Conservation (phyloP, 1,140 invertebrate species). For the Euglossa dilemma region DNA sequence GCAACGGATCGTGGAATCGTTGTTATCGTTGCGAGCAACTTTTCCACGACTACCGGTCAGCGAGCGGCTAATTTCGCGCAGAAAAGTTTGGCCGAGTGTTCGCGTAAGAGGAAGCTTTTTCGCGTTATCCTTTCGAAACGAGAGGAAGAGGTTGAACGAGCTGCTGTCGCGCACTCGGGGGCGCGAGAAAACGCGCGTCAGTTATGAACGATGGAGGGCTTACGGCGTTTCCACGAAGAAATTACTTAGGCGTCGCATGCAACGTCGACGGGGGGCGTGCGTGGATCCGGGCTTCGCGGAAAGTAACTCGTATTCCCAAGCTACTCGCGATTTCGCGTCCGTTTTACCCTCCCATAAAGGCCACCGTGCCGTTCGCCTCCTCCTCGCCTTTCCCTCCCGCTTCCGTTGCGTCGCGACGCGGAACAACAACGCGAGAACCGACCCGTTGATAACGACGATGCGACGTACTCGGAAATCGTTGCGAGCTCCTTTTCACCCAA, state of each 20-base stretch:
- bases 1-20: background rate
- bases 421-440: too few species aligned
- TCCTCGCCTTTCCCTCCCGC: background rate
- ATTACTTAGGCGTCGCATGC: slow-evolving; percentile 49
- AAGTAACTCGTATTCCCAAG: slow-evolving; percentile 23
- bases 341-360: background rate
- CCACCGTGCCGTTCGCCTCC: background rate
- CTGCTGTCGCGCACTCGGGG: background rate
- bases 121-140: background rate
- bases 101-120: background rate
- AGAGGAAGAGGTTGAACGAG: slow-evolving; percentile 6
- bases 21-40: background rate
- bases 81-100: background rate
- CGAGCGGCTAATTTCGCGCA: background rate
- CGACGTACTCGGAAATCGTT: background rate
- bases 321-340: slow-evolving; percentile 12
- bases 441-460: background rate
- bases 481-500: background rate
- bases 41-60: background rate
- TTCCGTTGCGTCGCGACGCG: background rate
- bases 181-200: background rate
- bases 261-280: background rate
- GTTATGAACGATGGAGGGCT: slow-evolving; percentile 8
- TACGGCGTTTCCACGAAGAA: slow-evolving; percentile 47
- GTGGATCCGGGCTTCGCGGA: slow-evolving; percentile 14